Conservation (phyloP, 2,797 vertebrate species). For the Cynodonichthys magdalenae region DNA sequence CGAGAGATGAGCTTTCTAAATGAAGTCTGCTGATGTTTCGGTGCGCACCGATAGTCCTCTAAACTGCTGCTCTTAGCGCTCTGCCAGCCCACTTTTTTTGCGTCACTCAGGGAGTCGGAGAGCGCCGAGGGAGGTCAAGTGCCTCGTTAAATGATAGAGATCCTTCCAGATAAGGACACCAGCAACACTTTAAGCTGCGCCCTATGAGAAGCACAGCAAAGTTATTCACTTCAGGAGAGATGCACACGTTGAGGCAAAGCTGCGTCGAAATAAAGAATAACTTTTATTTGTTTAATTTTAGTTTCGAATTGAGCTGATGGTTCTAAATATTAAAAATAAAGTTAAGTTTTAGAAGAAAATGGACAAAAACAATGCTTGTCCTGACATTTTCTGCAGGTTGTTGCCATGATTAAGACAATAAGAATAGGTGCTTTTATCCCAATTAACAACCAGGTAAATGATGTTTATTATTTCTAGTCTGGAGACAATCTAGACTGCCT, state of each 20-base stretch:
- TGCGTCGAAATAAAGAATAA: background rate
- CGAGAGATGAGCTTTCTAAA: conserved; percentile 53
- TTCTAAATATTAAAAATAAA: background rate
- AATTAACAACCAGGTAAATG: too few species aligned
- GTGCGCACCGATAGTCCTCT: conserved; percentile 70
- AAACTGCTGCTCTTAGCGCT: conserved; percentile 77
- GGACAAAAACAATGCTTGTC: too few species aligned
- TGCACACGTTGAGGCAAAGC: conserved; percentile 23
- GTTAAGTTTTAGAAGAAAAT: too few species aligned
- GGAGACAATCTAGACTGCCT: too few species aligned
- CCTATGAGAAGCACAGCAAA: conserved; percentile 32
- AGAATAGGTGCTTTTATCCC: too few species aligned
- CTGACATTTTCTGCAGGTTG: too few species aligned
- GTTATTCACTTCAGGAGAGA: conserved; percentile 17
- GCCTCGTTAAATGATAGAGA: conserved; percentile 71
- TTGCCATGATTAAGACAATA: too few species aligned
- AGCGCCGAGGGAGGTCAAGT: conserved; percentile 75
- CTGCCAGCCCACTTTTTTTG: conserved; percentile 82
- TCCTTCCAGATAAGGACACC: conserved; percentile 65
- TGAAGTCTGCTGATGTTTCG: conserved; percentile 72
- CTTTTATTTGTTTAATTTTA: background rate
- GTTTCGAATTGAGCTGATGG: background rate
- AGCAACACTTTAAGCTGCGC: conserved; percentile 55
- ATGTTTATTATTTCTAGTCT: too few species aligned
- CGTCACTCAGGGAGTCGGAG: conserved; percentile 77